A percentile compares a stretch with the other conserved stretches of the same genome.
phyloP scores from a whole-genome alignment of 2,888 invertebrate genomes.

The Euclidia mi region DNA sequence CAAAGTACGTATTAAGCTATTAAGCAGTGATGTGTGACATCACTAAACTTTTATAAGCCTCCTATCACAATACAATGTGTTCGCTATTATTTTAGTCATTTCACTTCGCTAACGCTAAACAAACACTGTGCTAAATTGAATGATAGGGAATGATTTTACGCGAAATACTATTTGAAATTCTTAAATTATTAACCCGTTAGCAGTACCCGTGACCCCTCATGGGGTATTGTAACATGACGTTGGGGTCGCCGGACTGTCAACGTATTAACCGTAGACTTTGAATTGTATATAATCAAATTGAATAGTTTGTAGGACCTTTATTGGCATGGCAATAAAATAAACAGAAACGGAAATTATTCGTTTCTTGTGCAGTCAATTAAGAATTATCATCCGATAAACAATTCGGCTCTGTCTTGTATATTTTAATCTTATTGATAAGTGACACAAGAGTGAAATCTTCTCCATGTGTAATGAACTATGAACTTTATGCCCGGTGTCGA shows the following conservation, averaged over 20 bases:
- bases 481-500: slow-evolving; percentile 24
- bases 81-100: slow-evolving; percentile 59
- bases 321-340: slow-evolving; percentile 60
- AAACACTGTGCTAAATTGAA: slow-evolving; percentile 45
- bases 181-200: slow-evolving; percentile 37
- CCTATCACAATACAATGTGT: slow-evolving; percentile 61
- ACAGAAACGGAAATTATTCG: slow-evolving; percentile 36
- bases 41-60: slow-evolving; percentile 45
- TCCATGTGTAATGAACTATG: slow-evolving; percentile 13
- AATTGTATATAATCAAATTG: slow-evolving; percentile 58
- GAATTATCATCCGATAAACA: slow-evolving; percentile 46
- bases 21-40: slow-evolving; percentile 32
- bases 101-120: slow-evolving; percentile 59
- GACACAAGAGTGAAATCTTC: slow-evolving; percentile 17
- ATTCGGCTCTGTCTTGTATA: slow-evolving; percentile 47
- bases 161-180: slow-evolving; percentile 39
- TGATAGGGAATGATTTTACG: slow-evolving; percentile 34
- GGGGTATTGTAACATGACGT: neutral
- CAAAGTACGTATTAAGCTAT: slow-evolving; percentile 29
- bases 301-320: slow-evolving; percentile 42
- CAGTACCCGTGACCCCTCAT: neutral
- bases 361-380: slow-evolving; percentile 65
- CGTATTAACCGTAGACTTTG: slow-evolving; percentile 36
- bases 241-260: neutral
- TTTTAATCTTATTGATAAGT: slow-evolving; percentile 22